Evolutionary conservation across 2,888 invertebrate species (phyloP), one percentile per base, ranked within the genome.

Genomic region (Limnephilus lunatus): DNA sequence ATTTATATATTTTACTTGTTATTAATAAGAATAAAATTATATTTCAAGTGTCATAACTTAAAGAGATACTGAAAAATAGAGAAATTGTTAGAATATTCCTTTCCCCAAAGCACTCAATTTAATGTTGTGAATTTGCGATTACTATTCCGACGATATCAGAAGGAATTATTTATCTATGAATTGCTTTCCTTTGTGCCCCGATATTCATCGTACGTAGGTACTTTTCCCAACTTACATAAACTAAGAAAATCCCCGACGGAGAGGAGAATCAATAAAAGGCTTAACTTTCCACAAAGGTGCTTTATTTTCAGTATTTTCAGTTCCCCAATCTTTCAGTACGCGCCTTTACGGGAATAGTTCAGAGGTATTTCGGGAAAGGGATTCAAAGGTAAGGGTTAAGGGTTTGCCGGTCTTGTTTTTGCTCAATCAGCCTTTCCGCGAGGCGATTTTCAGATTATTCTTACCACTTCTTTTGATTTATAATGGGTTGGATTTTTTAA

Each of bases 231-330:
- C 88, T 81, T 89, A 89, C 88, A 89, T 80, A 89, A 89, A 89
- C 80, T 89, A 89, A 35, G 88, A 89, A 89, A 89, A 89, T 80
- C 80, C 80, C 88, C 88, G n/a, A 35, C 25, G 48, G 68, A 90
- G 32, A 85, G 35, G 85, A 68, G 48, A 83, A 85, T 85, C 90
- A 90, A 90, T 90, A 90, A 90, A 90, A 90, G 90, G 35, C 53
- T 32, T 85, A 89, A 90, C 90, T 85, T 90, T 90, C 85, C 53
- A 83, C 83, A 90, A 85, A 90, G 90, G 85, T 90, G 90, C 90
- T 68, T 85, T 90, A 90, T 90, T 81, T 44, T 30, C 35, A 44
- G 89, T 80, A 68, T 68, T 68, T 68, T n/a, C 68, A 68, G 68
- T 39, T 81, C 39, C 82, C 53, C 89, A 44, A 89, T 81, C 89